Evolutionary conservation across 2,113 vertebrate species (phyloP), one percentile per base, ranked within the genome.

Genomic region (Talpa occidentalis): DNA sequence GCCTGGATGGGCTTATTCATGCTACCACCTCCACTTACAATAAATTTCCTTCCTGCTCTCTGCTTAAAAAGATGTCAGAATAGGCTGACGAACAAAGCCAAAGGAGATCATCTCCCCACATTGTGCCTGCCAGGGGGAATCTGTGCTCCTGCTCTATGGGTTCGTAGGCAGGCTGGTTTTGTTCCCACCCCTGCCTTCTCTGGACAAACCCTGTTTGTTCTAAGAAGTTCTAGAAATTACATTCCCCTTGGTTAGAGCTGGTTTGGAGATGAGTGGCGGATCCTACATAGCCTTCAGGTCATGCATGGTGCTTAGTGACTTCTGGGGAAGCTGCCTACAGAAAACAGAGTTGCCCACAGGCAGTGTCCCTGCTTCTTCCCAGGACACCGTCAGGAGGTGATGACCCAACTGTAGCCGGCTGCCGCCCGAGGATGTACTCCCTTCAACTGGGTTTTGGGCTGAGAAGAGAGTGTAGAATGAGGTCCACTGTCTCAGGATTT

Each of bases 401-500:
- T 60, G 22, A 17, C 12, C 26, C 2, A 26, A 21, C 44, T 64
- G 24, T 32, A 81, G n/a, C 17, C 42, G 59, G 26, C 26, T 37
- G 11, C 3, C 15, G 8, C 0, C 22, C 19, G 35, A 35, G n/a
- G 66, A 79, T 10, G 62, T 40, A 26, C 2, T 1, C 6, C 47
- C 24, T 11, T 49, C 10, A 44, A 37, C 42, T 5, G 15, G 16
- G 4, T 1, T 1, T 0, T 1, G 40, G 47, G 10, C 6, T 22
- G 28, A 82, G 44, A 40, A 49, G 4, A 82, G 35, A 32, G 0
- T 17, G 16, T 26, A 64, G 52, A 30, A n/a, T 35, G 6, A 32
- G 4, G 30, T 37, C 16, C 40, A 15, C 44, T 62, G 26, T 24
- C 26, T 92, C n/a, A 30, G 84, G 21, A 66, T 21, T 60, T 56